Percentiles rank a stretch among this genome's conserved stretches.
phyloP scores from a whole-genome alignment of 1,140 invertebrate genomes.

The Catajapyx aquilonaris region DNA sequence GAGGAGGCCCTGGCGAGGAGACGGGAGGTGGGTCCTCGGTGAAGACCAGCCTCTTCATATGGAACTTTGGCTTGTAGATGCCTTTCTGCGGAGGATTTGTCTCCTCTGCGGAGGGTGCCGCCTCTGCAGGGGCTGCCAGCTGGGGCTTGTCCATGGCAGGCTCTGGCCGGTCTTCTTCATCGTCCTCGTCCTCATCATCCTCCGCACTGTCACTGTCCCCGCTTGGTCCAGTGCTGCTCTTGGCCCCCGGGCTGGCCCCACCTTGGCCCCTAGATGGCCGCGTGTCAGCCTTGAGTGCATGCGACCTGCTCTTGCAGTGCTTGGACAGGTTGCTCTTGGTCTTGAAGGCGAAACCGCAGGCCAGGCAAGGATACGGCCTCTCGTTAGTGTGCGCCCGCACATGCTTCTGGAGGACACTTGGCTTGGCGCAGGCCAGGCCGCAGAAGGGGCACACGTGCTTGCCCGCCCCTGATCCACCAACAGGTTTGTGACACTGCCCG shows the following conservation, averaged over 20 bases:
- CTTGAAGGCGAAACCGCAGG: constrained; percentile 81
- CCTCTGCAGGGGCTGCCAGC: constrained; percentile 1
- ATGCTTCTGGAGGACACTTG: constrained; percentile 84
- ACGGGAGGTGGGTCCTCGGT: neutral
- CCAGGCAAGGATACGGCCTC: constrained; percentile 67
- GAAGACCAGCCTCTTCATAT: constrained; percentile 28
- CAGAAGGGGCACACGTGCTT: constrained; percentile 67
- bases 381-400: constrained; percentile 83
- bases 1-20: constrained; percentile 1
- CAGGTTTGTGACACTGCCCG: too few species aligned
- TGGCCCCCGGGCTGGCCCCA: neutral
- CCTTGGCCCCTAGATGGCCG: constrained; percentile 2
- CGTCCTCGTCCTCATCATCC: constrained; percentile 12
- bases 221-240: neutral
- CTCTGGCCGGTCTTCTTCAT: neutral
- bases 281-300: constrained; percentile 37
- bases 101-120: constrained; percentile 22
- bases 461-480: constrained; percentile 21
- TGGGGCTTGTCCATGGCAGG: neutral
- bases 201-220: constrained; percentile 1
- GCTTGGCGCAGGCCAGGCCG: constrained; percentile 69
- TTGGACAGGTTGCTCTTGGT: constrained; percentile 87
- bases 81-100: too few species aligned
- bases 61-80: constrained; percentile 63
- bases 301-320: constrained; percentile 63